Evolutionary conservation across 1,140 invertebrate species (phyloP), one percentile per base, ranked within the genome.

Genomic region (Spodoptera frugiperda): DNA sequence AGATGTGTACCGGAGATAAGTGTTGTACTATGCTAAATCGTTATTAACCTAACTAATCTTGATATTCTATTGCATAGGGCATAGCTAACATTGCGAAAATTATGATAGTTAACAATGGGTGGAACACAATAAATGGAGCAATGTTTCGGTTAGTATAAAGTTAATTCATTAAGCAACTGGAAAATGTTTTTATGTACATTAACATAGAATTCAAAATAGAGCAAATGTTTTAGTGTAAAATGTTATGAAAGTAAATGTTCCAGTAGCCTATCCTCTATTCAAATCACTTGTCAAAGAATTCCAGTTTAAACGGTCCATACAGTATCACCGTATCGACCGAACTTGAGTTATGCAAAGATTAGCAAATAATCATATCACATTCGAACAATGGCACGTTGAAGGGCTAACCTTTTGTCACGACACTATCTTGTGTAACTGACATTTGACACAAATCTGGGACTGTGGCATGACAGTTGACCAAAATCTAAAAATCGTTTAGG

Each of bases 11-110:
- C 9, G 6, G 15, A 46, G 70, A 73, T 74, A 74, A 74, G 48
- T 74, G 48, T 21, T 46, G 55, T 57, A 57, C 57, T 59, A 74
- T 63, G 57, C 72, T 61, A 51, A 71, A 74, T 74, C 44, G 55
- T 73, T 73, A 73, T 73, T 73, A 59, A 70, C 61, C 44, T 59
- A 48, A 71, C 51, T 55, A 71, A 71, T 71, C 68, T 54, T 71
- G 68, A 53, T 71, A 70, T 70, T 70, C 65, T 53, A 39, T 53
- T 70, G 65, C 39, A 33, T 46, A 70, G 65, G 17, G 30, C 65
- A 61, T 61, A 17, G 57, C 21, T 59, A 59, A 59, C 15, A 48
- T 44, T 57, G 51, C 49, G 53, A 71, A 71, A 53, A 51, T 51
- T 65, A 49, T 49, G 44, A 48, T 65, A 25, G 44, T 49, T 65